Conservation (phyloP, 2,888 invertebrate genomes). For the Philaethria dido region DNA sequence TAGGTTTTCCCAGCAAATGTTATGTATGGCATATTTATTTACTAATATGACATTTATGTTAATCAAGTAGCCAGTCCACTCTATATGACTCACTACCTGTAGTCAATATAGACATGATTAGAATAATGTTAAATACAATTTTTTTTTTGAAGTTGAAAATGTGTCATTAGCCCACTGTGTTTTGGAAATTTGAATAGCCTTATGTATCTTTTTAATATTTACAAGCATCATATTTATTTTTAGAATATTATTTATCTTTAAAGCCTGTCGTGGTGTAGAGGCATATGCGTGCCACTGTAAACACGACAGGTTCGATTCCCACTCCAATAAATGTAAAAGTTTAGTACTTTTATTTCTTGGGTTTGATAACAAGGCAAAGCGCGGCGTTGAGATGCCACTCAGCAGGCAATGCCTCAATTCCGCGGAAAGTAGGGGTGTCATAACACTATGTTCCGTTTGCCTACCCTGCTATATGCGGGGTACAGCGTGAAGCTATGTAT, state of each 20-base stretch:
- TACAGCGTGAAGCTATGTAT: too few relatives aligned
- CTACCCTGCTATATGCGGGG: too few relatives aligned
- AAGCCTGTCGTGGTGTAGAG: too few relatives aligned
- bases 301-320: too few relatives aligned
- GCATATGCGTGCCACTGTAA: too few relatives aligned
- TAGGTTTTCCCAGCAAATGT: background rate
- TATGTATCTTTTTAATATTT: background rate
- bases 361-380: too few relatives aligned
- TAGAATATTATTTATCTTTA: background rate
- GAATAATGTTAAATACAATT: slow-evolving; percentile 2
- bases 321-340: too few relatives aligned
- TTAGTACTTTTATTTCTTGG: too few relatives aligned
- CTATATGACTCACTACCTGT: slow-evolving; percentile 9
- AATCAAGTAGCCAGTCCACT: background rate
- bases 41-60: background rate
- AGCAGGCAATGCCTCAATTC: too few relatives aligned
- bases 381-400: too few relatives aligned
- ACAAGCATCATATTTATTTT: background rate
- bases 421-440: too few relatives aligned
- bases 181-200: background rate
- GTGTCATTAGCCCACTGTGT: background rate
- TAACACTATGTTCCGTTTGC: too few relatives aligned
- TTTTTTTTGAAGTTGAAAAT: slow-evolving; percentile 4
- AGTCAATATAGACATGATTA: slow-evolving; percentile 8
- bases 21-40: background rate